phyloP scores from a whole-genome alignment of 1,140 invertebrate species.

The Goniozus legneri region DNA sequence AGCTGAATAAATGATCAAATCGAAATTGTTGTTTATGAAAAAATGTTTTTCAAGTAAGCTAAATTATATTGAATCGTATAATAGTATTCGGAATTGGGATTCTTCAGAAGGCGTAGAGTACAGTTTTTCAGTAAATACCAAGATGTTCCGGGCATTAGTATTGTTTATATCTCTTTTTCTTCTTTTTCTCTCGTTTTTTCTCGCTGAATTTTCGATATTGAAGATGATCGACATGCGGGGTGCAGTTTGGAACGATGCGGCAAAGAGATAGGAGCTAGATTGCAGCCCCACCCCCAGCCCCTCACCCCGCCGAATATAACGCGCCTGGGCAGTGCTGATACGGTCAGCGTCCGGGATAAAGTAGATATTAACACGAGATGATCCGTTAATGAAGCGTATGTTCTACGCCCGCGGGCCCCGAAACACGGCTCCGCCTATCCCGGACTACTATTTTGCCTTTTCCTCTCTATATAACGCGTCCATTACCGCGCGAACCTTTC shows the following conservation, averaged over 20 bases:
- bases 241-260: slow-evolving; percentile 29
- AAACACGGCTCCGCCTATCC: slow-evolving; percentile 1
- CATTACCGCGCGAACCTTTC: slow-evolving; percentile 36
- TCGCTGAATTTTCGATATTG: slow-evolving; percentile 10
- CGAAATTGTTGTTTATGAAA: too few species aligned
- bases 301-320: slow-evolving; percentile 10
- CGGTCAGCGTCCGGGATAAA: slow-evolving; percentile 51
- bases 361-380: slow-evolving; percentile 58
- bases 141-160: too few species aligned
- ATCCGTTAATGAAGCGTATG: slow-evolving; percentile 59
- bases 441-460: neutral
- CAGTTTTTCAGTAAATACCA: too few species aligned
- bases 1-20: too few species aligned
- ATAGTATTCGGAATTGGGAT: too few species aligned
- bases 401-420: slow-evolving; percentile 36
- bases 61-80: too few species aligned
- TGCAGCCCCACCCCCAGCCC: slow-evolving; percentile 30
- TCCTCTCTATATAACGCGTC: neutral
- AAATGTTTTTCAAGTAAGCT: too few species aligned
- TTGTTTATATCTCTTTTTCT: neutral
- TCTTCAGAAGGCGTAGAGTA: too few species aligned
- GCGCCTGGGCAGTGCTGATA: slow-evolving; percentile 45
- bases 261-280: slow-evolving; percentile 37
- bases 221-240: slow-evolving; percentile 12
- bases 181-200: neutral